These are phyloP conservation scores for Seriola quinqueradiata DNA, from an alignment of 2,113 vertebrate species.

Conservation along the genomic window DNA sequence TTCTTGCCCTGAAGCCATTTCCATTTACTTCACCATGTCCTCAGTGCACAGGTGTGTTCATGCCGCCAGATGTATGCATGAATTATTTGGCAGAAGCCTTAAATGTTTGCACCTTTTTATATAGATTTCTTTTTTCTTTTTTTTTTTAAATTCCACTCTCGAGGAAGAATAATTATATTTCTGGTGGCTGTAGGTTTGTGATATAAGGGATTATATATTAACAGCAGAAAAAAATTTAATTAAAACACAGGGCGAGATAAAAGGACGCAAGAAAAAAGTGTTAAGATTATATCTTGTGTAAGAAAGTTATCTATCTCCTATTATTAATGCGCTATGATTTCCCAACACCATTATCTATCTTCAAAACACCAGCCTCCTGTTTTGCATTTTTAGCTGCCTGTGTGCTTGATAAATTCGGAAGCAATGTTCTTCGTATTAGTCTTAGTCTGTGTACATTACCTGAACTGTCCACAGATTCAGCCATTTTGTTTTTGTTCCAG, in stretches of 20 bases:
- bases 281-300: not conserved
- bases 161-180: not conserved
- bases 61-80: constrained; percentile 3
- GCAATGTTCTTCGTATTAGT: not conserved
- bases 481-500: not conserved
- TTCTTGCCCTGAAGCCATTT: constrained; percentile 2
- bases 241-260: not conserved
- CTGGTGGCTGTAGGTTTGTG: not conserved
- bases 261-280: not conserved
- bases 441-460: not conserved
- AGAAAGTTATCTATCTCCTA: constrained; percentile 8
- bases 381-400: not conserved
- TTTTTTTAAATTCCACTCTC: not conserved
- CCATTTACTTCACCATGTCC: not conserved
- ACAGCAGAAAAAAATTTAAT: constrained; percentile 1
- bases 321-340: constrained; percentile 25
- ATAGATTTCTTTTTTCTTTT: not conserved
- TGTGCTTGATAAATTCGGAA: not conserved
- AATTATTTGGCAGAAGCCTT: not conserved
- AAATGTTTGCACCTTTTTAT: not conserved
- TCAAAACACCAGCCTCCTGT: not conserved
- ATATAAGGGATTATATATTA: not conserved
- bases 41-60: constrained; percentile 19
- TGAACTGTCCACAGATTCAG: not conserved
- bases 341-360: not conserved